phyloP scores from a whole-genome alignment of 2,797 vertebrate species.

The Lophius americanus region DNA sequence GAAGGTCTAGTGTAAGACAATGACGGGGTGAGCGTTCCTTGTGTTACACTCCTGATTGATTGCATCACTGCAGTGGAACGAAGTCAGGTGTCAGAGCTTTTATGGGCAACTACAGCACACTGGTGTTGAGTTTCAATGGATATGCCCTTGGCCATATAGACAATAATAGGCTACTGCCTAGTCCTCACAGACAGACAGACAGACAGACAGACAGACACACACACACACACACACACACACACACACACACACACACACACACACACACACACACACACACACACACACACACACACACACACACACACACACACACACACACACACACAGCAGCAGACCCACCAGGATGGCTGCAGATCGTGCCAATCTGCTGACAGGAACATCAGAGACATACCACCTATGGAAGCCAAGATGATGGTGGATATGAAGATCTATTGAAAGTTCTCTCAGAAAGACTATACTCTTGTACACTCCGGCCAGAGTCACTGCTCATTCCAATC shows the following conservation, averaged over 20 bases:
- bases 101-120: slow-evolving; percentile 61
- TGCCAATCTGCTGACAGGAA: slow-evolving; percentile 44
- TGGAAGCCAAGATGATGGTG: too few relatives aligned
- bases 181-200: slow-evolving; percentile 22
- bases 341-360: background rate
- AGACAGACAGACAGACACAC: slow-evolving; percentile 24
- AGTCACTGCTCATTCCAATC: too few relatives aligned
- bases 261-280: too few relatives aligned
- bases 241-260: too few relatives aligned
- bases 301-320: slow-evolving; percentile 18
- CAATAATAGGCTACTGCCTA: slow-evolving; percentile 45
- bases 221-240: slow-evolving; percentile 16
- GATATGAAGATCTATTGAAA: too few relatives aligned
- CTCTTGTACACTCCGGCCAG: too few relatives aligned
- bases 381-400: slow-evolving; percentile 68
- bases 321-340: background rate
- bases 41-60: slow-evolving; percentile 71
- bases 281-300: background rate
- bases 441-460: too few relatives aligned
- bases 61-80: slow-evolving; percentile 77
- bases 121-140: slow-evolving; percentile 72
- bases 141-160: slow-evolving; percentile 74
- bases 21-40: slow-evolving; percentile 41
- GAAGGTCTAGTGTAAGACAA: slow-evolving; percentile 20
- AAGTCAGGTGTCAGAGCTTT: slow-evolving; percentile 71